These are phyloP conservation scores for Acrobasis repandana DNA, from an alignment of 2,888 invertebrate genomes.

Conservation along the genomic window DNA sequence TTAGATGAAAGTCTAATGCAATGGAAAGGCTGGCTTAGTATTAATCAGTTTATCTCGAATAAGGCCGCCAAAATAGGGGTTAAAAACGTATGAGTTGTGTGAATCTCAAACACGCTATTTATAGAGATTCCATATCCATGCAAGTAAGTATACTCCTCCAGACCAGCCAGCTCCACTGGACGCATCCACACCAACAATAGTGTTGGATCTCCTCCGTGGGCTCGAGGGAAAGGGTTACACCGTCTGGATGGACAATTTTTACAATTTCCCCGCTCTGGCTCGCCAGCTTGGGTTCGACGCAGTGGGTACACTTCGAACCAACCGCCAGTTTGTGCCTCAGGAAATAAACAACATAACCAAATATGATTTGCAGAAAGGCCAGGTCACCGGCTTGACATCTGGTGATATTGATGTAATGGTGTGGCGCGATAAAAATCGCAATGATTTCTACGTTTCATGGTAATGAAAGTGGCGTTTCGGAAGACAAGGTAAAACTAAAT, in stretches of 20 bases:
- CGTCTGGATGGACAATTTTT: too few species aligned
- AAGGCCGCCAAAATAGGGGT: conserved; percentile 34
- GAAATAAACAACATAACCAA: too few species aligned
- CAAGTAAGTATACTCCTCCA: conserved; percentile 15
- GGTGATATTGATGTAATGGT: conserved; percentile 23
- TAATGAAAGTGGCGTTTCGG: not conserved
- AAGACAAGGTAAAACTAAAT: not conserved
- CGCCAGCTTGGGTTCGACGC: too few species aligned
- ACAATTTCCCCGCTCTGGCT: too few species aligned
- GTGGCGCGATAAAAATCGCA: conserved; percentile 22
- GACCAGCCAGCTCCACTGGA: too few species aligned
- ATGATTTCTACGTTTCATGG: conserved; percentile 27
- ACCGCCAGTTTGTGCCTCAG: too few species aligned
- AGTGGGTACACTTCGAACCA: too few species aligned
- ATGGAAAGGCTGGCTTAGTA: too few species aligned
- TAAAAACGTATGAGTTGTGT: conserved; percentile 38
- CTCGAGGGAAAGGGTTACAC: conserved; percentile 30
- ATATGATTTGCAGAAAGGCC: conserved; percentile 13
- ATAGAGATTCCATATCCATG: conserved; percentile 35
- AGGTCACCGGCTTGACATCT: conserved; percentile 11
- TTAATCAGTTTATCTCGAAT: conserved; percentile 35
- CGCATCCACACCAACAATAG: conserved; percentile 27
- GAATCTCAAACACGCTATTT: conserved; percentile 37
- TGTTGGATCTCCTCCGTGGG: conserved; percentile 27
- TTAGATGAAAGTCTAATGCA: too few species aligned